phyloP scores from a whole-genome alignment of 2,888 invertebrate species.

The Parochlus steinenii region DNA sequence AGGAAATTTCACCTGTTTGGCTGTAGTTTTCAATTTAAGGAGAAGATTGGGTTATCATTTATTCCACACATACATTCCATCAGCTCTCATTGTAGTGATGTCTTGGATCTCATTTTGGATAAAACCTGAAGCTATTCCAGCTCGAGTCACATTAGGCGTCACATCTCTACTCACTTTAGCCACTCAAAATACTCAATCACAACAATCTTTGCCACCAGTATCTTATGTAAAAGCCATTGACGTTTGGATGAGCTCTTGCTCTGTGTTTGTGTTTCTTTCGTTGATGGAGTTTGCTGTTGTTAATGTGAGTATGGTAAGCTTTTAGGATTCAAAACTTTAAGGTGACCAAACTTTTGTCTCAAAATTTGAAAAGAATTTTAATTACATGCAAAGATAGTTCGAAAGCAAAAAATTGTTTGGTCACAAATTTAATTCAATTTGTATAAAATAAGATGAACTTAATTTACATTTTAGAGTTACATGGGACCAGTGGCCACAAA shows the following conservation, averaged over 20 bases:
- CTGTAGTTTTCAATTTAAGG: constrained; percentile 71
- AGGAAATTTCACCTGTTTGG: constrained; percentile 86
- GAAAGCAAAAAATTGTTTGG: too few relatives aligned
- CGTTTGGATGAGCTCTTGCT: constrained; percentile 85
- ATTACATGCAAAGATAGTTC: too few relatives aligned
- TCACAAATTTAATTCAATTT: too few relatives aligned
- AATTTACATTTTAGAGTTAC: too few relatives aligned
- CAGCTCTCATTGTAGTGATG: constrained; percentile 84
- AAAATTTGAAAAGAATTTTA: too few relatives aligned
- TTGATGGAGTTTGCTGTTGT: constrained; percentile 83
- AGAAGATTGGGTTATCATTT: constrained; percentile 76
- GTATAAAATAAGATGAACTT: too few relatives aligned
- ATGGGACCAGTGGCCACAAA: constrained; percentile 73
- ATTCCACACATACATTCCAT: constrained; percentile 84
- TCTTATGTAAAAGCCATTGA: constrained; percentile 88
- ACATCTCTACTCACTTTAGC: constrained; percentile 34
- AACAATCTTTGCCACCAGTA: constrained; percentile 75
- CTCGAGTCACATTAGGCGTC: constrained; percentile 53
- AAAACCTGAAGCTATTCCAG: constrained; percentile 82
- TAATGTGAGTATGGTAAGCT: constrained; percentile 72
- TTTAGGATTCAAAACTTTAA: constrained; percentile 40
- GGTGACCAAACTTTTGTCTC: too few relatives aligned
- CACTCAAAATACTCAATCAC: constrained; percentile 83
- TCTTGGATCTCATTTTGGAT: constrained; percentile 96
- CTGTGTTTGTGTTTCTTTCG: constrained; percentile 80